Conservation (phyloP, 2,888 invertebrate species). For the Dasysyrphus tricinctus region DNA sequence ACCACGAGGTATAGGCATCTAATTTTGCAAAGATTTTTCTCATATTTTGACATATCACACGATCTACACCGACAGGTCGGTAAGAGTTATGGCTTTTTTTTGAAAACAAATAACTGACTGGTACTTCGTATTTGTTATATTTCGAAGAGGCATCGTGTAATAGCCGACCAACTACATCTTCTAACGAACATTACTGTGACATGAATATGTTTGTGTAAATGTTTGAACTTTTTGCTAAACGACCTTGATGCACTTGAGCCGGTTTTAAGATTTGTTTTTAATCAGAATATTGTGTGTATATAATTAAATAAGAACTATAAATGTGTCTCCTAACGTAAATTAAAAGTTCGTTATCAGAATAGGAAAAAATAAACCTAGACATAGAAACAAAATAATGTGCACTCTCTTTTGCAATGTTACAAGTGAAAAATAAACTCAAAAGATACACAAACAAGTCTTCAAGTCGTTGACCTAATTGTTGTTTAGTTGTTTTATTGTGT, state of each 20-base stretch:
- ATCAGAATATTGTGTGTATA: neutral
- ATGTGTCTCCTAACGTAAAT: neutral
- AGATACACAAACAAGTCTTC: constrained; percentile 70
- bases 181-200: neutral
- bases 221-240: constrained; percentile 23
- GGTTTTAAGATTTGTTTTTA: constrained; percentile 6
- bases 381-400: neutral
- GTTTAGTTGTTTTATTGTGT: constrained; percentile 46
- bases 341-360: constrained; percentile 21
- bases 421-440: constrained; percentile 46
- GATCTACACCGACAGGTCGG: too few relatives aligned
- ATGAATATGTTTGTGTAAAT: constrained; percentile 8
- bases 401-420: constrained; percentile 13
- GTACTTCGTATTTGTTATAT: too few relatives aligned
- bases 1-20: too few relatives aligned
- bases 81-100: too few relatives aligned
- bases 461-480: constrained; percentile 74
- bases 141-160: too few relatives aligned
- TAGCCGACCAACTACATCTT: neutral
- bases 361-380: constrained; percentile 18
- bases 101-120: too few relatives aligned
- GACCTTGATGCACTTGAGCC: constrained; percentile 32
- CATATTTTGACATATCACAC: too few relatives aligned
- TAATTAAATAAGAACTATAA: constrained; percentile 20
- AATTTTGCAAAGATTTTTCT: too few relatives aligned